Conservation (phyloP, 2,888 invertebrate genomes). For the Anoncus sp. region DNA sequence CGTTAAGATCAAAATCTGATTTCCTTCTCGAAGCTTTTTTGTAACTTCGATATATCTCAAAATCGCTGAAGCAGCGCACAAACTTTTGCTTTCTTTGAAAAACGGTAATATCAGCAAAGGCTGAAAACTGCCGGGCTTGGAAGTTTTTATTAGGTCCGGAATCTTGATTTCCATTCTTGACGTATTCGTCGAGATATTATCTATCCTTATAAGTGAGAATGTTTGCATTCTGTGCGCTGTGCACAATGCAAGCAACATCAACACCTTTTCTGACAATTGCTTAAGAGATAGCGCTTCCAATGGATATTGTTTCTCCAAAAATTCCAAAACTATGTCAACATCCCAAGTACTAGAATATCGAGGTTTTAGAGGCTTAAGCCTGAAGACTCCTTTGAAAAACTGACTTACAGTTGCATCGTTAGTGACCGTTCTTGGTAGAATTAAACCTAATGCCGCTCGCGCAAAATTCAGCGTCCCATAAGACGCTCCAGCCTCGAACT, state of each 20-base stretch:
- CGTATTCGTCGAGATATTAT: not conserved
- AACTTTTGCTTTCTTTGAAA: not conserved
- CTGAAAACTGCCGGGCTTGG: constrained; percentile 30
- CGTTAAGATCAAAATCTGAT: not conserved
- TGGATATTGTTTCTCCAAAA: not conserved
- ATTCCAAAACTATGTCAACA: not conserved
- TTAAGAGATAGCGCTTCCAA: not conserved
- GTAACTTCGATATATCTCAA: not conserved
- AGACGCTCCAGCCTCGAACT: not conserved
- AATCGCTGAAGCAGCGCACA: not conserved
- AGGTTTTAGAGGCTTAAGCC: not conserved
- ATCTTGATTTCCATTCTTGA: constrained; percentile 18
- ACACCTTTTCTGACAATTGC: constrained; percentile 5
- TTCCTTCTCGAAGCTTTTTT: not conserved
- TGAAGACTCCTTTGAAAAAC: not conserved
- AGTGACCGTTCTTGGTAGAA: not conserved
- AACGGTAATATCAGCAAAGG: not conserved
- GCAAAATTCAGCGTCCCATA: not conserved
- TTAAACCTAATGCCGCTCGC: not conserved
- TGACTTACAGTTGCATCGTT: not conserved
- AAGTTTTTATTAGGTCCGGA: constrained; percentile 32
- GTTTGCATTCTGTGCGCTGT: constrained; percentile 21
- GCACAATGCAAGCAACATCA: not conserved
- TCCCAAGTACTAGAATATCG: not conserved
- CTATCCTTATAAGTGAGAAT: constrained; percentile 5